These are phyloP conservation scores for Quadroppia sp. DNA, from an alignment of 2,888 invertebrate species.

Conservation along the genomic window DNA sequence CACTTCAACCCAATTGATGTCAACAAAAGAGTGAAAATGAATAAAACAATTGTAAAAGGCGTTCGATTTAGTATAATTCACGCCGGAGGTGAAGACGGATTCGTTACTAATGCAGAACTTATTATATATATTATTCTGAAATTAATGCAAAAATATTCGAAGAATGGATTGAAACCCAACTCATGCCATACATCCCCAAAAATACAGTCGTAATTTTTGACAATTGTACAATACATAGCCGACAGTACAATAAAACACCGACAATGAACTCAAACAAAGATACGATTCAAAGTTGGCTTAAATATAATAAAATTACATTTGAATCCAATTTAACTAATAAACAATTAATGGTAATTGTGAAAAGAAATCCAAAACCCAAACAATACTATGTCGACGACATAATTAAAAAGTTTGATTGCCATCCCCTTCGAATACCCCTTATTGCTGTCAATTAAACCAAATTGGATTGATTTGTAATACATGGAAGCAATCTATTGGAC, in stretches of 20 bases:
- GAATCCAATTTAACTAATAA: neutral
- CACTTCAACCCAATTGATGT: neutral
- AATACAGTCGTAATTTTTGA: constrained; percentile 9
- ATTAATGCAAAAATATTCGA: constrained; percentile 17
- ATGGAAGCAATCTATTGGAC: neutral
- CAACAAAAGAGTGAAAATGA: neutral
- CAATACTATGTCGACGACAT: constrained; percentile 26
- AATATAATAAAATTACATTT: neutral
- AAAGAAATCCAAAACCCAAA: neutral
- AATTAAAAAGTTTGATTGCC: neutral
- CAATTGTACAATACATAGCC: neutral
- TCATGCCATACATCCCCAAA: neutral
- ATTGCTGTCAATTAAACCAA: constrained; percentile 15
- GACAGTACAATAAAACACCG: constrained; percentile 13
- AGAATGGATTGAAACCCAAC: neutral
- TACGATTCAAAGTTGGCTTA: neutral
- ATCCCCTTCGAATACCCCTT: constrained; percentile 9
- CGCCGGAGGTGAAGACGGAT: constrained; percentile 6
- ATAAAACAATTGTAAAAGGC: constrained; percentile 3
- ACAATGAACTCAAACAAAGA: neutral
- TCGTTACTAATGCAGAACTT: neutral
- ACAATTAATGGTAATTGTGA: constrained; percentile 1
- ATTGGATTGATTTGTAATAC: constrained; percentile 1
- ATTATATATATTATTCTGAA: neutral
- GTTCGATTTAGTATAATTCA: neutral